A percentile compares a stretch with the other conserved stretches of the same genome.
Conservation (phyloP, 1,140 invertebrate species). For the Caenorhabditis tropicalis region DNA sequence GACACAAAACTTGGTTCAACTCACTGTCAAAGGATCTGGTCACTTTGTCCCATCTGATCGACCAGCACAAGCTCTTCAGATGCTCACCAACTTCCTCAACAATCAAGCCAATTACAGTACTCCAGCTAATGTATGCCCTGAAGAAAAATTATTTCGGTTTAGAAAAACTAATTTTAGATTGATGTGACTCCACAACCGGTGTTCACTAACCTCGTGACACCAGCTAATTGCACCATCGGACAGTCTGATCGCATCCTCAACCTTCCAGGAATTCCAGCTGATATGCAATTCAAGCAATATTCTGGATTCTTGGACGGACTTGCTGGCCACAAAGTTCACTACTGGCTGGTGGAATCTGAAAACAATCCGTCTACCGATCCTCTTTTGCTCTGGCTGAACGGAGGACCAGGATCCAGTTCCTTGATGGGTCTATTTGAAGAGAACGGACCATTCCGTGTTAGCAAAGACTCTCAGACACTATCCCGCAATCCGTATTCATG, state of each 20-base stretch:
- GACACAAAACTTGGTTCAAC: conserved; percentile 52
- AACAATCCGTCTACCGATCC: conserved; percentile 74
- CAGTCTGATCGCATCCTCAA: conserved; percentile 46
- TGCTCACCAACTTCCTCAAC: conserved; percentile 67
- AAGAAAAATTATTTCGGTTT: too few species aligned
- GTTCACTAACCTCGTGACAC: not conserved
- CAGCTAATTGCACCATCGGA: conserved; percentile 14
- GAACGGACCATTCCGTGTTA: conserved; percentile 74
- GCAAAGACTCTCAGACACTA: conserved; percentile 71
- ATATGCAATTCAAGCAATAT: conserved; percentile 57
- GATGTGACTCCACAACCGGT: conserved; percentile 37
- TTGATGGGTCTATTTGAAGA: conserved; percentile 75
- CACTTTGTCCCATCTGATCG: conserved; percentile 76
- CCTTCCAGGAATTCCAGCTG: conserved; percentile 52
- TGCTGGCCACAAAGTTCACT: conserved; percentile 52
- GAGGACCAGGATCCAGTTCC: conserved; percentile 76
- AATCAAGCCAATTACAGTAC: conserved; percentile 53
- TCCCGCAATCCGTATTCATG: conserved; percentile 74
- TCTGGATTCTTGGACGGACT: conserved; percentile 57
- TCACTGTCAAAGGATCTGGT: conserved; percentile 73
- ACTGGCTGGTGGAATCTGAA: conserved; percentile 74
- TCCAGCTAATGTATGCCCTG: not conserved
- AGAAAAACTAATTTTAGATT: not conserved
- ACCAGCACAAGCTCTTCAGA: conserved; percentile 73
- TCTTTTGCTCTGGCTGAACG: conserved; percentile 76